phyloP scores from a whole-genome alignment of 2,113 vertebrate genomes.

The Burhinus bistriatus region DNA sequence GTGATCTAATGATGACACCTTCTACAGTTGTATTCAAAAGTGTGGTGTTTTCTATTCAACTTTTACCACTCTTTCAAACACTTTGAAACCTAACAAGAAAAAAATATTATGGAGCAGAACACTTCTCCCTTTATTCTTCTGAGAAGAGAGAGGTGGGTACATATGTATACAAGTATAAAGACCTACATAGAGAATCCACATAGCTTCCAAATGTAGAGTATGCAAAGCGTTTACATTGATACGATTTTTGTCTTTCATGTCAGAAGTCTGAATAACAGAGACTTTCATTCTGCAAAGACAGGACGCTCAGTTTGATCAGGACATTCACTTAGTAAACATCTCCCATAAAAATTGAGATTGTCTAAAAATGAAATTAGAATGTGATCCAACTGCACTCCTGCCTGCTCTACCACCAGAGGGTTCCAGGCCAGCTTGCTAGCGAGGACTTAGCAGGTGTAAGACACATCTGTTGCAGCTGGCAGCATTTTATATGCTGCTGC shows the following conservation, averaged over 20 bases:
- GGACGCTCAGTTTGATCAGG: background rate
- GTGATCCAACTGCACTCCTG: background rate
- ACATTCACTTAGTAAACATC: background rate
- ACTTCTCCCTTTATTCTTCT: background rate
- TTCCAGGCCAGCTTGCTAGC: background rate
- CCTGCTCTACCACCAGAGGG: background rate
- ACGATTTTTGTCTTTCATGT: background rate
- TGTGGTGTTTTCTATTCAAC: background rate
- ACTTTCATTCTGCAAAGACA: background rate
- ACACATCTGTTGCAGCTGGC: constrained; percentile 26
- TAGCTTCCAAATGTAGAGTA: background rate
- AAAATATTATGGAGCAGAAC: background rate
- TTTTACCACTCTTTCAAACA: background rate
- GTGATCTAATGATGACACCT: background rate
- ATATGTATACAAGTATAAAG: background rate
- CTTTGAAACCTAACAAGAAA: background rate
- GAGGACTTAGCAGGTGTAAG: background rate
- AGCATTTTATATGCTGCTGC: background rate
- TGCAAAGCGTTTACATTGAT: background rate
- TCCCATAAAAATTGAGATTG: background rate
- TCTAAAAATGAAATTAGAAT: background rate
- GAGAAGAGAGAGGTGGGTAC: background rate
- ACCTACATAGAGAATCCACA: background rate
- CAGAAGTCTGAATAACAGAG: background rate
- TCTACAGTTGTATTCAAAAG: background rate